Percentiles rank a stretch among this genome's conserved stretches.
phyloP scores from a whole-genome alignment of 1,140 invertebrate species.

The Megathymus violae region DNA sequence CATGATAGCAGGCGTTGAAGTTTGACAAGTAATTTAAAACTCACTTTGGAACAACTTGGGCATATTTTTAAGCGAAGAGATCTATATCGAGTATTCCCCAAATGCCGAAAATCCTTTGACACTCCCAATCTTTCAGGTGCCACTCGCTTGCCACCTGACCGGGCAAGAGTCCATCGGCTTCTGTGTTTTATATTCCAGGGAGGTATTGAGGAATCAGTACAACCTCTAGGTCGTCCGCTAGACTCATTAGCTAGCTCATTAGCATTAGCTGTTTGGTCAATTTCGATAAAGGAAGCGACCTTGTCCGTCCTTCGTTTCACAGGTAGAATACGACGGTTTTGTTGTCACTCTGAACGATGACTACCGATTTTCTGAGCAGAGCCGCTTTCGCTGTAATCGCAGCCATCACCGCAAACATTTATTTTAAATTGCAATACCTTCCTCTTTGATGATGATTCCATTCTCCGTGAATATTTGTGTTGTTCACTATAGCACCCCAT shows the following conservation, averaged over 20 bases:
- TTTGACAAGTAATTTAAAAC: conserved; percentile 51
- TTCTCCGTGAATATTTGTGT: conserved; percentile 28
- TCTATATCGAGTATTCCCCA: conserved; percentile 57
- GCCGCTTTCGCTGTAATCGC: conserved; percentile 23
- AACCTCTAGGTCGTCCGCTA: too few relatives aligned
- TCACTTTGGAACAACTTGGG: conserved; percentile 52
- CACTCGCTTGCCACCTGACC: conserved; percentile 41
- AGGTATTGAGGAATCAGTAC: conserved; percentile 44
- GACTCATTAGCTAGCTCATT: too few relatives aligned
- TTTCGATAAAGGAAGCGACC: conserved; percentile 48
- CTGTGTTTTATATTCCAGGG: conserved; percentile 42
- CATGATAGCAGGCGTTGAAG: conserved; percentile 51
- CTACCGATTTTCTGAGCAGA: conserved; percentile 23
- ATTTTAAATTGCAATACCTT: conserved; percentile 59
- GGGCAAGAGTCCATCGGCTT: conserved; percentile 50
- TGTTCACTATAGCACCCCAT: conserved; percentile 46
- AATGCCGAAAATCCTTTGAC: conserved; percentile 37
- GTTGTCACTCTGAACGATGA: conserved; percentile 62
- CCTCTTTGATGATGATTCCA: conserved; percentile 36
- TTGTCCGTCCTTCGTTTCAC: conserved; percentile 60
- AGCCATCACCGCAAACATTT: conserved; percentile 53
- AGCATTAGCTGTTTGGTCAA: too few relatives aligned
- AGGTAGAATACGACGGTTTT: conserved; percentile 54
- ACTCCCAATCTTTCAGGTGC: conserved; percentile 40
- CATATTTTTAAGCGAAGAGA: too few relatives aligned